Base-by-base conservation (phyloP, 1,140 invertebrate genomes). In the Drosophila kohkoa region DNA sequence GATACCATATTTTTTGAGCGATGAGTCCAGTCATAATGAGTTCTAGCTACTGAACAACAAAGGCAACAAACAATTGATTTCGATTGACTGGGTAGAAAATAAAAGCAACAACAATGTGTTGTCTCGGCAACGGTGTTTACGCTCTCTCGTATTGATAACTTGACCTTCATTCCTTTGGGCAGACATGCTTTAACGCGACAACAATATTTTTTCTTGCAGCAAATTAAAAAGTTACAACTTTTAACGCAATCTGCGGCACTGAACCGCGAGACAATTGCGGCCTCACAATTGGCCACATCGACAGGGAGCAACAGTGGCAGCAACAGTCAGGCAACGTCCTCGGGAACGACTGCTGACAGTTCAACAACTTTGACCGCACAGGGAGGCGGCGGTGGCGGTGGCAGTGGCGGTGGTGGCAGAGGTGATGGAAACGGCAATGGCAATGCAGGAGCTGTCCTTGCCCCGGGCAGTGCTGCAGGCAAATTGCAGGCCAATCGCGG, bases 191-290 rank as follows among this genome's bases (percentile, higher is more conserved):
- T 28, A 68, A 69, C 55, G 41, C 43, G 43, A 15, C 5, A 32
- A 67, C 38, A 45, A 30, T 55, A 62, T 77, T 69, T 65, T 62
- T 59, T 55, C 58, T 73, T 81, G 30, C 81, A 92, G 92, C 92
- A 92, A 92, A 92, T 92, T 79, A 92, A 92, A 82, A 92, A 92
- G 75, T 81, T 92, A 63, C 92, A 92, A 79, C 79, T 90, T 69
- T 81, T 92, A 59, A 92, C 92, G 69, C 91, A 92, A 81, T 92
- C 88, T 49, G 92, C 92, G 67, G 88, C 92, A 28, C 66, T 92
- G 67, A 92, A 92, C 74, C 85, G 91, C 62, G 92, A 92, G 88
- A 92, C 91, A 80, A 92, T 92, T 74, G 91, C 91, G 76, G 91
- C 91, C 65, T 92, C 91, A 58, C 91, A 92, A 82, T 90, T 92